Conservation (phyloP, 2,797 vertebrate genomes). For the Fratercula arctica region DNA sequence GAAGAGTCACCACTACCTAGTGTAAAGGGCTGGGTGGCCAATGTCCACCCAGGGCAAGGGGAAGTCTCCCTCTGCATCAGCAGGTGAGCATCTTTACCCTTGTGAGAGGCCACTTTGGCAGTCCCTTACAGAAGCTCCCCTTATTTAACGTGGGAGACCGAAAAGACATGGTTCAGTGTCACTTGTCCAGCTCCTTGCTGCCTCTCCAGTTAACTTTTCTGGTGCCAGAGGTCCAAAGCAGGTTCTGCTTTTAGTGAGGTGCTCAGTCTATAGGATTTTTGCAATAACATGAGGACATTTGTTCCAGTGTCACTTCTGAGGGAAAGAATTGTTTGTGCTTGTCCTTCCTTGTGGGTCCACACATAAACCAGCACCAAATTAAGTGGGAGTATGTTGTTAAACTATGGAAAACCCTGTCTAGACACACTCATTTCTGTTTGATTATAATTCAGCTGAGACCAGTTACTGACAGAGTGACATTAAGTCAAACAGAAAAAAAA, state of each 20-base stretch:
- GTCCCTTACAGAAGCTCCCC: background rate
- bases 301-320: background rate
- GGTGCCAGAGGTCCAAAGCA: background rate
- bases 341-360: background rate
- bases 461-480: background rate
- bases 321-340: background rate
- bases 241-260: background rate
- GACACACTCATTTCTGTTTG: conserved; percentile 4
- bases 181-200: background rate
- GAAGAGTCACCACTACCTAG: background rate
- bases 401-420: conserved; percentile 1
- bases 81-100: background rate
- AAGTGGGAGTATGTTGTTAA: background rate
- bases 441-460: conserved; percentile 26
- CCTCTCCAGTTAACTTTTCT: background rate
- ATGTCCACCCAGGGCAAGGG: background rate
- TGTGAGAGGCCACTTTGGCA: background rate
- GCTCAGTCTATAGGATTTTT: background rate
- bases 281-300: fast-evolving
- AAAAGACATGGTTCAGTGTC: background rate
- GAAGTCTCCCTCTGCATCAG: background rate
- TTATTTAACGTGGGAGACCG: background rate
- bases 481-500: conserved; percentile 17
- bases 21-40: background rate
- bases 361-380: background rate